Percentiles rank a stretch among this genome's conserved stretches.
Evolutionary conservation across 1,140 invertebrate genomes (phyloP).

Genomic region (Polypedilum vanderplanki): DNA sequence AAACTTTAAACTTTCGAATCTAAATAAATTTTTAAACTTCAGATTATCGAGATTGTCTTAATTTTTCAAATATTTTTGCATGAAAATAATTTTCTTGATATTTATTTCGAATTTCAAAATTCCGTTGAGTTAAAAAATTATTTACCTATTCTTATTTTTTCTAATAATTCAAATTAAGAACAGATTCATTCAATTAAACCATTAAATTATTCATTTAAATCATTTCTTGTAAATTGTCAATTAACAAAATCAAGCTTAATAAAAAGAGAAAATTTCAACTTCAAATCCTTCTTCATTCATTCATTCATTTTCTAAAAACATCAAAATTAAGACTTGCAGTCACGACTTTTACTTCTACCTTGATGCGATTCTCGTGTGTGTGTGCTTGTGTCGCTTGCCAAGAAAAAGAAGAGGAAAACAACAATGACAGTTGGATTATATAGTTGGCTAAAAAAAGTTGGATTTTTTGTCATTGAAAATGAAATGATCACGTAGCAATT

Average conservation of each 20-base stretch:
- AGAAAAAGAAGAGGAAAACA: not conserved
- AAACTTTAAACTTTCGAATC: no score
- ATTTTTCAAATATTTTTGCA: no score
- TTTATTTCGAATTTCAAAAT: no score
- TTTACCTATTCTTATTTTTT: no score
- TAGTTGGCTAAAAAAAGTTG: not conserved
- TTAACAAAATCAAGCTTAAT: not conserved
- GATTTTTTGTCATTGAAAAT: not conserved
- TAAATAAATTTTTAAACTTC: no score
- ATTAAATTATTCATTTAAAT: no score
- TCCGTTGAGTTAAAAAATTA: no score
- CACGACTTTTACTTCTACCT: not conserved
- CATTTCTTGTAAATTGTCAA: constrained; percentile 5
- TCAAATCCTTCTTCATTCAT: no score
- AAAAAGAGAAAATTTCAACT: not conserved
- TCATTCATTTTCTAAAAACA: not conserved
- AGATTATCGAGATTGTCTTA: no score
- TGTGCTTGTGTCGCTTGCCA: not conserved
- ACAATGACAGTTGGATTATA: constrained; percentile 17
- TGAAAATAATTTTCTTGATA: no score
- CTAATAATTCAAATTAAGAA: not conserved
- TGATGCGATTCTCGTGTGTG: not conserved
- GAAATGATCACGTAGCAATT: not conserved
- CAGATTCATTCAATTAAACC: no score
- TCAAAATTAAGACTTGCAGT: constrained; percentile 22